Evolutionary conservation across 2,888 invertebrate species (phyloP), one percentile per base, ranked within the genome.

Genomic region (Diarsia dahlii): DNA sequence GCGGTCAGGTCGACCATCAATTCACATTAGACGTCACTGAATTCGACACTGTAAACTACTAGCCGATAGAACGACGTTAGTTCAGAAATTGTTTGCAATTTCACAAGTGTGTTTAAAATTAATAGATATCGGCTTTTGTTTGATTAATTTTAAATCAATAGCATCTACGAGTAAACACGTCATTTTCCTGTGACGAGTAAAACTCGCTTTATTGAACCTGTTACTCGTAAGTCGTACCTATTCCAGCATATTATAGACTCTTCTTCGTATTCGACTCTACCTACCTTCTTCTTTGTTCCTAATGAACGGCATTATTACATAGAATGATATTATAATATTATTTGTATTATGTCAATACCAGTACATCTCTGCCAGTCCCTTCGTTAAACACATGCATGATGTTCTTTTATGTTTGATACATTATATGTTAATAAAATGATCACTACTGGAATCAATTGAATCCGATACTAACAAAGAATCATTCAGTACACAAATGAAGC

Each of bases 1-100:
- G 76, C 88, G 93, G 93, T 89, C 93, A 87, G 82, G 73, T 75
- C 87, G 88, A 81, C 89, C 89, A 88, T 84, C 85, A 84, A 84
- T 87, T 86, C 81, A 82, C 78, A 83, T 85, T 84, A 82, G 80
- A 81, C 81, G 79, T 77, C 75, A 84, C 70, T 85, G 78, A 78
- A 79, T 76, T 81, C 74, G 75, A 81, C 70, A 74, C 73, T 81
- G 74, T 67, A 77, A 78, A 78, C 72, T 79, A 86, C 50, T 52
- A 56, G 71, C 66, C 63, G 20, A 71, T 67, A 56, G 60, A 64
- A 69, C 15, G 8, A 13, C 18, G 13, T 56, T 71, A 48, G 13
- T 20, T 75, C 54, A 66, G 4, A 71, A 71, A n/a, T 34, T 50
- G 20, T 60, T 80, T 48, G 34, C 46, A 50, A 74, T 20, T 15